Conservation (phyloP, 2,113 vertebrate genomes). For the Prunella himalayana region DNA sequence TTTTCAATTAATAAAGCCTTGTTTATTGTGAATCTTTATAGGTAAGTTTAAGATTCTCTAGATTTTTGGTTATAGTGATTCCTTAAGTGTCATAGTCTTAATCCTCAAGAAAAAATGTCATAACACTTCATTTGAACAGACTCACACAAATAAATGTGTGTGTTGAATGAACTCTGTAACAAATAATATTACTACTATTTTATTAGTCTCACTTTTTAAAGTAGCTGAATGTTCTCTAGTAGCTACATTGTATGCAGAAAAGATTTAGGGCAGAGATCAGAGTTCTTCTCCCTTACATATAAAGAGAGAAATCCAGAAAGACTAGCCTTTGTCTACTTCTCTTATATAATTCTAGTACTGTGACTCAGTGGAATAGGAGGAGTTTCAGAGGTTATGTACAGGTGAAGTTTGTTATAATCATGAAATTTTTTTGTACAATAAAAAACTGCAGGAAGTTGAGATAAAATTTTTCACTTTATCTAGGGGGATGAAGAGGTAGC, state of each 20-base stretch:
- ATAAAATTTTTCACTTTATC: background rate
- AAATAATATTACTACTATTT: background rate
- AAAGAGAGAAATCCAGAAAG: background rate
- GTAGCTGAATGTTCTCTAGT: background rate
- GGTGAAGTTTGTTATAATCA: background rate
- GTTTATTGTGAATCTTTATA: background rate
- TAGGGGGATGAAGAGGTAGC: background rate
- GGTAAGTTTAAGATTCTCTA: background rate
- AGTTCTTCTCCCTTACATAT: background rate
- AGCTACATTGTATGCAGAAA: background rate
- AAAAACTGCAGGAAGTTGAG: background rate
- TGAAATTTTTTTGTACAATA: background rate
- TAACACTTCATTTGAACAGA: background rate
- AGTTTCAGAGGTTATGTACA: background rate
- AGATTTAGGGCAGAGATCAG: background rate
- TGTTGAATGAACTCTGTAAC: background rate
- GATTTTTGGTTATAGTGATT: background rate
- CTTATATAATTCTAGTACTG: background rate
- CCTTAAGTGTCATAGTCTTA: background rate
- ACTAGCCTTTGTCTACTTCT: background rate
- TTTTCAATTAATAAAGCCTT: background rate
- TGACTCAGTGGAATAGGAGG: background rate
- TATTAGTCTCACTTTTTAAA: background rate
- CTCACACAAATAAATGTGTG: background rate
- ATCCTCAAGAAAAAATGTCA: background rate